phyloP scores from a whole-genome alignment of 2,113 vertebrate species.

The Empidonax traillii region DNA sequence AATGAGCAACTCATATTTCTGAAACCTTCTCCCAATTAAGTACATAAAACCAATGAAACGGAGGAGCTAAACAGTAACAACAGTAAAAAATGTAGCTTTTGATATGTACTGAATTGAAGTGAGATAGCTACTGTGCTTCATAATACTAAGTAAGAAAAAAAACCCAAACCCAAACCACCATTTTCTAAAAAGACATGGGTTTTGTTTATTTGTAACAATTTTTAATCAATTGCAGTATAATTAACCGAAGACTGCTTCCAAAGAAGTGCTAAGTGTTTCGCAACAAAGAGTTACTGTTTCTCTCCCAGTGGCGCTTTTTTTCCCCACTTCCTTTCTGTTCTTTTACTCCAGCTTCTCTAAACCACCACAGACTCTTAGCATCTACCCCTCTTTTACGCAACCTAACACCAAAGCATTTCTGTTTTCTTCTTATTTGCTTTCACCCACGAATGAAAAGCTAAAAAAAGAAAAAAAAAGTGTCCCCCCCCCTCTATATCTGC shows the following conservation, averaged over 20 bases:
- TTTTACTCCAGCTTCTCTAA: not conserved
- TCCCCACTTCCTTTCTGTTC: not conserved
- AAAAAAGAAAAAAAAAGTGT: no score
- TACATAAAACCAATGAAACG: not conserved
- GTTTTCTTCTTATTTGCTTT: not conserved
- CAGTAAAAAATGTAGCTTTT: not conserved
- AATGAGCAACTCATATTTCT: not conserved
- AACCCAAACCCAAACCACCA: not conserved
- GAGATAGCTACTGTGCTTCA: not conserved
- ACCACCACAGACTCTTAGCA: not conserved
- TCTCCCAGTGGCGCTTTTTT: conserved; percentile 16
- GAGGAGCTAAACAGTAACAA: not conserved
- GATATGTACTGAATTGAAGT: not conserved
- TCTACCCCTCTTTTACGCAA: not conserved
- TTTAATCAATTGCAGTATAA: conserved; percentile 3
- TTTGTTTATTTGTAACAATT: not conserved
- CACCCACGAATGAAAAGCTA: no score
- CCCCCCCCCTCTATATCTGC: no score
- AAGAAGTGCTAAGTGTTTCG: conserved; percentile 26
- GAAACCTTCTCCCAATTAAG: not conserved
- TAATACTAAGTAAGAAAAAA: not conserved
- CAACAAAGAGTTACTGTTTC: conserved; percentile 64
- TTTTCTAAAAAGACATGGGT: not conserved
- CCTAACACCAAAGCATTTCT: not conserved
- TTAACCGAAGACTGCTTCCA: not conserved